A percentile compares a stretch with the other conserved stretches of the same genome.
phyloP scores from a whole-genome alignment of 2,888 invertebrate genomes.

The Sycophila texana region DNA sequence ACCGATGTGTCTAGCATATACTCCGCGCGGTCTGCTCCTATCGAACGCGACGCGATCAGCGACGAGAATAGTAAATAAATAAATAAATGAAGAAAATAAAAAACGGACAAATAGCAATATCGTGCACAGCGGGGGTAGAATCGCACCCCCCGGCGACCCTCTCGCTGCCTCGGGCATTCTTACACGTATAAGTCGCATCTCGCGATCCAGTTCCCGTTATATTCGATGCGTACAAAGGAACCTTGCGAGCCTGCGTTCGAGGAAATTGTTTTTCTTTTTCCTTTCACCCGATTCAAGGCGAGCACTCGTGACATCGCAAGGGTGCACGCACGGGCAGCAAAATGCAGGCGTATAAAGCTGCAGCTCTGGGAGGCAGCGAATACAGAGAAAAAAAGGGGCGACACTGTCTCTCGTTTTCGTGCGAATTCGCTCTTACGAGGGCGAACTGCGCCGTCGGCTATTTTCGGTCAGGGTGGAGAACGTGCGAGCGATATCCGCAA shows the following conservation, averaged over 20 bases:
- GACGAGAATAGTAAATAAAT: no score
- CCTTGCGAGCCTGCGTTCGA: conserved; percentile 21
- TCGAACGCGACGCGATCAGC: no score
- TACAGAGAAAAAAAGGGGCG: neutral
- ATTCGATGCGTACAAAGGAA: conserved; percentile 6
- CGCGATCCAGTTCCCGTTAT: conserved; percentile 29
- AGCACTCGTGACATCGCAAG: conserved; percentile 40
- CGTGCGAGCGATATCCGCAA: no score
- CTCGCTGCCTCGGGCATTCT: conserved; percentile 21
- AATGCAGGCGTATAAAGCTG: neutral
- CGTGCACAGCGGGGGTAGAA: neutral
- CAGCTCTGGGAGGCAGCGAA: no score
- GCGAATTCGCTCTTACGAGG: conserved; percentile 2
- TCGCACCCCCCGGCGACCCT: conserved; percentile 5
- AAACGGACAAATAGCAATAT: no score
- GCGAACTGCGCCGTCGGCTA: no score
- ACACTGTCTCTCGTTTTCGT: conserved; percentile 42
- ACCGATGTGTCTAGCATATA: no score
- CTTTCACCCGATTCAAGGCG: conserved; percentile 23
- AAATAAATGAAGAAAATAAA: no score
- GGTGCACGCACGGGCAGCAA: no score
- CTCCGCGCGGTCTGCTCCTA: no score
- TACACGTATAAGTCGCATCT: neutral
- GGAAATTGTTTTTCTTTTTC: conserved; percentile 20
- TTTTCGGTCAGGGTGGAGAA: neutral